Percentiles rank a stretch among this genome's conserved stretches.
These are phyloP conservation scores for Boloria euphrosyne DNA, from an alignment of 2,888 invertebrate genomes.

Conservation along the genomic window DNA sequence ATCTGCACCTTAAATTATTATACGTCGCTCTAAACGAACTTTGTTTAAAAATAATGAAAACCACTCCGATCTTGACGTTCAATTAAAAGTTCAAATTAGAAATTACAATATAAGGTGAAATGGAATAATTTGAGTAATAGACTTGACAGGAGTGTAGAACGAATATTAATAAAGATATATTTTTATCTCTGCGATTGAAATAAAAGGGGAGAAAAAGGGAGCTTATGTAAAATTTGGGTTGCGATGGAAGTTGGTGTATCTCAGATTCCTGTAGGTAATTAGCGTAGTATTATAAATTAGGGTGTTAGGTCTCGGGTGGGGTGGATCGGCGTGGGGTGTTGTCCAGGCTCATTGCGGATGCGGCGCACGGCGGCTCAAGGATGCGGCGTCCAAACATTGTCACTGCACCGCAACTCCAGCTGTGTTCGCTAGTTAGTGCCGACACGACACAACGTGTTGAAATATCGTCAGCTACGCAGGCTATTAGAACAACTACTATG, in stretches of 20 bases:
- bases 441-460: conserved; percentile 61
- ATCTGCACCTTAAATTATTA: conserved; percentile 19
- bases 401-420: conserved; percentile 70
- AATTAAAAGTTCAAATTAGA: conserved; percentile 23
- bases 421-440: conserved; percentile 71
- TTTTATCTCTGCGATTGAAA: not conserved
- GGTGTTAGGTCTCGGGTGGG: conserved; percentile 41
- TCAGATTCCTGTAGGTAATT: conserved; percentile 75
- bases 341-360: conserved; percentile 66
- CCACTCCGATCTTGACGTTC: conserved; percentile 16
- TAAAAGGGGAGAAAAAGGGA: not conserved
- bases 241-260: conserved; percentile 53
- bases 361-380: conserved; percentile 53
- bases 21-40: conserved; percentile 9
- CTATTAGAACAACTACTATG: conserved; percentile 2
- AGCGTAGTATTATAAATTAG: conserved; percentile 74
- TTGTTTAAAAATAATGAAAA: conserved; percentile 21
- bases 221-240: not conserved
- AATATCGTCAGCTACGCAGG: conserved; percentile 49
- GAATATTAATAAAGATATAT: not conserved
- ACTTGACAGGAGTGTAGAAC: conserved; percentile 10
- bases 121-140: conserved; percentile 21
- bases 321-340: not conserved
- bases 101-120: conserved; percentile 26
- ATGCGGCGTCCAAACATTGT: conserved; percentile 73